phyloP scores from a whole-genome alignment of 2,888 invertebrate genomes.

The Notodonta ziczac region DNA sequence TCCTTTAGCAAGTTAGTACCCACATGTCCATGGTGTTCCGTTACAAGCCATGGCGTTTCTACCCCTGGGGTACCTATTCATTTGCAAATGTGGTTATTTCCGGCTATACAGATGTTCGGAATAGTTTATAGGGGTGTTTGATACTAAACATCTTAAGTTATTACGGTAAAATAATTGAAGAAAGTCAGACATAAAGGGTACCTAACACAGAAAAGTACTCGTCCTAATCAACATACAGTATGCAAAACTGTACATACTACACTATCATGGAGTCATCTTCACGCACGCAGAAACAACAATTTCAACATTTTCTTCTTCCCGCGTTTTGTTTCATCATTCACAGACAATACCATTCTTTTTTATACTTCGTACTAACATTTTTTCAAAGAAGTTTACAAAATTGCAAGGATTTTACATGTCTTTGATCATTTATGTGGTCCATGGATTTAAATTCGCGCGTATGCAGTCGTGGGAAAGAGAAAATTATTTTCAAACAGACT shows the following conservation, averaged over 20 bases:
- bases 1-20: no score
- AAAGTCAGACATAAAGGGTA: no score
- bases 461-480: not conserved
- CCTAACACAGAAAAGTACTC: no score
- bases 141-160: no score
- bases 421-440: no score
- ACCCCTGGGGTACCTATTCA: conserved; percentile 33
- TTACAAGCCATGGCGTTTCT: conserved; percentile 19
- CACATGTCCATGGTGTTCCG: not conserved
- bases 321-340: no score
- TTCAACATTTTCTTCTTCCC: conserved; percentile 34
- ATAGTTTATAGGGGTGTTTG: conserved; percentile 15
- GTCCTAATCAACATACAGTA: not conserved
- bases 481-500: not conserved
- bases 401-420: no score
- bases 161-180: no score
- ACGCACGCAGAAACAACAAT: conserved; percentile 28
- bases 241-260: not conserved
- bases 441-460: no score
- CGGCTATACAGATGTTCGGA: conserved; percentile 41
- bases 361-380: no score
- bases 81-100: conserved; percentile 46
- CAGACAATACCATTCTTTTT: no score
- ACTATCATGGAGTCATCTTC: conserved; percentile 16
- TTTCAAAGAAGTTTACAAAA: no score